These are phyloP conservation scores for Girardinichthys multiradiatus DNA, from an alignment of 2,113 vertebrate species.

Conservation along the genomic window DNA sequence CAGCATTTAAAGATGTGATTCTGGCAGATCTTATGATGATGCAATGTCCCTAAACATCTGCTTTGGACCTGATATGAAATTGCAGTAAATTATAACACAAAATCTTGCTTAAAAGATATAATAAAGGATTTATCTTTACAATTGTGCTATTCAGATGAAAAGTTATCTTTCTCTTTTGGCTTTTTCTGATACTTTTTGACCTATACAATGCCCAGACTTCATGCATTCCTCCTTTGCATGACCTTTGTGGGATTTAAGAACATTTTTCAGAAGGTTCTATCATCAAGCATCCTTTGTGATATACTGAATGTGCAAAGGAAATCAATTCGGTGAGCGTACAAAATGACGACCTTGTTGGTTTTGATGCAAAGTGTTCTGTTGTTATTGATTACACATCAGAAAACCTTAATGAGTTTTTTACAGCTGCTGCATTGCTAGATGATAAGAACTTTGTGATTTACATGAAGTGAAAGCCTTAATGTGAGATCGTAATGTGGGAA, in stretches of 20 bases:
- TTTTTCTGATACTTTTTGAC: neutral
- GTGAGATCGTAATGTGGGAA: neutral
- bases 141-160: too few relatives aligned
- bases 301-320: neutral
- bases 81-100: neutral
- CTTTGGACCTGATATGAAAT: neutral
- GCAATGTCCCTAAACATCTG: neutral
- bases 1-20: neutral
- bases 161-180: neutral
- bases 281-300: neutral
- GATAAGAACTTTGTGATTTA: neutral
- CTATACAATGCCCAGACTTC: too few relatives aligned
- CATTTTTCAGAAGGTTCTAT: neutral
- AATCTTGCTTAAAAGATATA: neutral
- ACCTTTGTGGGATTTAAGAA: neutral
- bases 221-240: neutral
- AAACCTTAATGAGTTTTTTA: neutral
- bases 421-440: neutral
- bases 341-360: neutral
- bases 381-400: slow-evolving; percentile 21
- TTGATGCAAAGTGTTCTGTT: neutral
- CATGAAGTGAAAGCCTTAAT: neutral
- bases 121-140: neutral
- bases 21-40: neutral
- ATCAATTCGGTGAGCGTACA: neutral